Evolutionary conservation across 2,113 vertebrate genomes (phyloP), one percentile per base, ranked within the genome.

Genomic region (Pollachius pollachius): DNA sequence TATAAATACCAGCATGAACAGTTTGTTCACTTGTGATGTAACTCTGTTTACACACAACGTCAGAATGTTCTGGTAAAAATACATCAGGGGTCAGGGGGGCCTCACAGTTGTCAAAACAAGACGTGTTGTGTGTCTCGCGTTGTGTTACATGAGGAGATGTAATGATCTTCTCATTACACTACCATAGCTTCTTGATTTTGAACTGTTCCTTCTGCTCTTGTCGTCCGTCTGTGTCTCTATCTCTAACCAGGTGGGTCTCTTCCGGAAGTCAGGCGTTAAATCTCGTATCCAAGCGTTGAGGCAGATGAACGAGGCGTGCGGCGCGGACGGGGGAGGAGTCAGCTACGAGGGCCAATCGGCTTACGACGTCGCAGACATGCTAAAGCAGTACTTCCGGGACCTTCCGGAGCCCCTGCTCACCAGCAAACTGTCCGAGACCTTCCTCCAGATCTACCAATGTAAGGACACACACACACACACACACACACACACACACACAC

Each of bases 381-480:
- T 98, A 63, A 99, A 99, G 77, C 97, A 98, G 78, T 99, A 98
- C 82, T 98, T 98, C 86, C 89, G 97, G 73, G 97, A 98, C 82
- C 91, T 99, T 48, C 97, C 97, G 0, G 97, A 99, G 65, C 97
- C 97, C 2, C 94, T 99, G 52, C 93, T 99, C 83, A 98, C 96
- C 7, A 96, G 90, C 89, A 99, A 99, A 75, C 93, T 99, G 11
- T 95, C 96, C 2, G 97, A 98, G 81, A 99, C 96, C 77, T 98
- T 99, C 76, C 95, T 99, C 27, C 96, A 98, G 88, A 98, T 99
- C 72, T 99, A 99, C 73, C 97, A 97, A 25, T 98, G 97, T 99
- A 94, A 97, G 97, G 85, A 25, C 21, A 67, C 52, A 68, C 60
- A 37, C 60, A 13, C 65, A 17, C 9, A 62, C 52, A 15, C 30